Evolutionary conservation across 2,113 vertebrate genomes (phyloP).

Genomic region (Otolemur garnettii): DNA sequence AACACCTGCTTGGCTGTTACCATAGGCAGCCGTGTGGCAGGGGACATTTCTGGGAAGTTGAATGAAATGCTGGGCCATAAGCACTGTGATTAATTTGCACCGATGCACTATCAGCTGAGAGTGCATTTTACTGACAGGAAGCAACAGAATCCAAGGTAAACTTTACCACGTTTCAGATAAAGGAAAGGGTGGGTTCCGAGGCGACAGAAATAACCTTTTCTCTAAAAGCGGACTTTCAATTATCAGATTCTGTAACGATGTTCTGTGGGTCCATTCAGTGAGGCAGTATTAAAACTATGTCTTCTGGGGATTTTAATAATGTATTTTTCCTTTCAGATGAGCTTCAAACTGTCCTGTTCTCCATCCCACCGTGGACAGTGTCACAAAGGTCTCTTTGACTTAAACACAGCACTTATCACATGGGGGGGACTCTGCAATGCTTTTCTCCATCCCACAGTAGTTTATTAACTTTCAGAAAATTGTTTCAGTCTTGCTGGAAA

Average conservation of each 20-base stretch:
- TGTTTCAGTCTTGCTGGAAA: not conserved
- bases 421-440: too few species aligned
- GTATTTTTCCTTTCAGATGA: not conserved
- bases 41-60: not conserved
- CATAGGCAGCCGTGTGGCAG: rapidly evolving
- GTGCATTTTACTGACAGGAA: not conserved
- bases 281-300: not conserved
- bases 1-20: not conserved
- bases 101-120: not conserved
- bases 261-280: not conserved
- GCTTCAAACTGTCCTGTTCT: not conserved
- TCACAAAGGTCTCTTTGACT: too few species aligned
- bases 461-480: not conserved
- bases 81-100: not conserved
- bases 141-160: not conserved
- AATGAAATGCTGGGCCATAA: too few species aligned
- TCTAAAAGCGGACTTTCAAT: not conserved
- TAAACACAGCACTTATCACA: too few species aligned
- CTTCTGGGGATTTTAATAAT: not conserved
- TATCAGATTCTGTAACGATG: not conserved
- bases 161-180: not conserved
- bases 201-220: not conserved
- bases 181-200: not conserved
- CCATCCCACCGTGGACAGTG: too few species aligned
- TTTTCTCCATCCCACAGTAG: too few species aligned